These are phyloP conservation scores for Oenanthe melanoleuca DNA, from an alignment of 2,113 vertebrate genomes.

Conservation along the genomic window DNA sequence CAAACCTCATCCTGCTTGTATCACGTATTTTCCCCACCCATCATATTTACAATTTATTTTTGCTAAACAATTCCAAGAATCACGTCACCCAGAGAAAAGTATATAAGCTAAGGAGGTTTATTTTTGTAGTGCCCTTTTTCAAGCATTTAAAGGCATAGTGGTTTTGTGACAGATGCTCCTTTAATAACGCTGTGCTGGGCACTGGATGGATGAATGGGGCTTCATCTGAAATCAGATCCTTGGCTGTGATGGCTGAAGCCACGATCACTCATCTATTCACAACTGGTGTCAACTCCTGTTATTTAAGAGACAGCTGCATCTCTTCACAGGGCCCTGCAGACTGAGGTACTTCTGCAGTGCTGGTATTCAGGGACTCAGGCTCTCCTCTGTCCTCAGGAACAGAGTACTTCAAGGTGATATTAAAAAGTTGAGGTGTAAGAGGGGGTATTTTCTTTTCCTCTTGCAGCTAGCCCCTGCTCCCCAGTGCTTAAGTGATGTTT, in stretches of 20 bases:
- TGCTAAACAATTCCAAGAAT: neutral
- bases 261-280: constrained; percentile 40
- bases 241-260: neutral
- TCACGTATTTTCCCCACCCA: fast-evolving
- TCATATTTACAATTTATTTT: neutral
- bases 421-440: neutral
- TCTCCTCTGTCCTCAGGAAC: neutral
- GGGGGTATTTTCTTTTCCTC: neutral
- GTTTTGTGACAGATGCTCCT: constrained; percentile 34
- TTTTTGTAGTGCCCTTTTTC: neutral
- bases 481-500: neutral
- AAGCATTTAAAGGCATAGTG: neutral
- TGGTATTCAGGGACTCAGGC: neutral
- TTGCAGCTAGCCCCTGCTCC: neutral
- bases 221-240: constrained; percentile 27
- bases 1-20: neutral
- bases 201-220: constrained; percentile 2
- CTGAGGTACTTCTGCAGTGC: neutral
- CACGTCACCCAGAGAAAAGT: neutral
- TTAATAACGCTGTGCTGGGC: constrained; percentile 18
- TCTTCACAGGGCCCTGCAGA: neutral
- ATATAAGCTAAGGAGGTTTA: neutral
- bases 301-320: constrained; percentile 24
- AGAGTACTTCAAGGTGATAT: neutral
- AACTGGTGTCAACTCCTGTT: constrained; percentile 25